Evolutionary conservation across 53 echinoderm and acorn worm genomes (phyloP).

Genomic region (Temnopleurus reevesii): DNA sequence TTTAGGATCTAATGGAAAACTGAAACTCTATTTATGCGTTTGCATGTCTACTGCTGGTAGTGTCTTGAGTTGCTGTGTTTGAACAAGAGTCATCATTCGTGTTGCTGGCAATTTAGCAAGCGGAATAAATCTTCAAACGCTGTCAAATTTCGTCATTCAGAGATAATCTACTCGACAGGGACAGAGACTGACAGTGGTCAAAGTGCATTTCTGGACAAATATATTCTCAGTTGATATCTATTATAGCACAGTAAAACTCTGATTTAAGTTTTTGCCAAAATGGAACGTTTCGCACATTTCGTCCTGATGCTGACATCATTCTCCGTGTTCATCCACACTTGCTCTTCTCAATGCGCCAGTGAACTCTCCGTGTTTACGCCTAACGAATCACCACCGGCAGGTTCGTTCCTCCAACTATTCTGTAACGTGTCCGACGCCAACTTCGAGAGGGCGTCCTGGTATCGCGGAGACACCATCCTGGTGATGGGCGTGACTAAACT

Average conservation of each 20-base stretch:
- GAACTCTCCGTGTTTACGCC: not conserved
- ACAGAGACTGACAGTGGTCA: not conserved
- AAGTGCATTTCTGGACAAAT: not conserved
- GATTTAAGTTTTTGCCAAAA: not conserved
- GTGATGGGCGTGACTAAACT: not conserved
- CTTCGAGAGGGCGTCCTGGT: slow-evolving; percentile 40
- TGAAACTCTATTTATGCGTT: no score
- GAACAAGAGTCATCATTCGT: not conserved
- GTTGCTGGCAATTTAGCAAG: not conserved
- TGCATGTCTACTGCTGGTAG: no score
- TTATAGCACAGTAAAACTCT: not conserved
- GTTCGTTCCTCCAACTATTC: not conserved
- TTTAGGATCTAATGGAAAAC: not conserved
- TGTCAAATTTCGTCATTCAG: not conserved
- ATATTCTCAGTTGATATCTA: not conserved
- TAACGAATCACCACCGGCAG: not conserved
- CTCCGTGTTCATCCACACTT: not conserved
- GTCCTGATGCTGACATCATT: not conserved
- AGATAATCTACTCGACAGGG: not conserved
- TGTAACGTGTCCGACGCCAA: not conserved
- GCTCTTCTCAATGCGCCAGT: not conserved
- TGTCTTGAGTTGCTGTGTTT: not conserved
- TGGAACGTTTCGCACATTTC: not conserved
- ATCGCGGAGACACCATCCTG: not conserved
- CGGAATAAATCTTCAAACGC: not conserved